Evolutionary conservation across 2,113 vertebrate species (phyloP).

Genomic region (Suricata suricatta): DNA sequence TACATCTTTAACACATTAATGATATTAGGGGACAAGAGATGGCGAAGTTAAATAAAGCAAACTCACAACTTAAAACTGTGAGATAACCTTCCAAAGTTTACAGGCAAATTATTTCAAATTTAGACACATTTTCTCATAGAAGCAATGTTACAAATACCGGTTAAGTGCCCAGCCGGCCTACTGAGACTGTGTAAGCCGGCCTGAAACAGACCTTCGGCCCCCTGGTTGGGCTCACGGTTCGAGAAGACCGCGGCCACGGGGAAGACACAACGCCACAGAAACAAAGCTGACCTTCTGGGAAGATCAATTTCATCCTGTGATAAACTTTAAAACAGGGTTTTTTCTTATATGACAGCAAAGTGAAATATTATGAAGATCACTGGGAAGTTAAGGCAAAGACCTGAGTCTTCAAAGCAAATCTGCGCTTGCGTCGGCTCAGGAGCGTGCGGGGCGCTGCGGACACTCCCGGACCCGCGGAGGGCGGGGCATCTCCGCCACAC

Average conservation of each 20-base stretch:
- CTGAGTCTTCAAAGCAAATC: background rate
- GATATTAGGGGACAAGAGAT: background rate
- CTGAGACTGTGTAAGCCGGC: background rate
- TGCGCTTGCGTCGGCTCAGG: background rate
- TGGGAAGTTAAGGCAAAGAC: background rate
- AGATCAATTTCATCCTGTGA: background rate
- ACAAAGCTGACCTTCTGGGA: background rate
- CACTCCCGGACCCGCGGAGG: background rate
- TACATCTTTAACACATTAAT: background rate
- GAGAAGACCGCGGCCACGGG: too few species aligned
- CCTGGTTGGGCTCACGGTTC: background rate
- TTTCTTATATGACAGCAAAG: background rate
- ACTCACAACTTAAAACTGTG: background rate
- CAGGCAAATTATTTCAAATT: background rate
- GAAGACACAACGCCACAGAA: background rate
- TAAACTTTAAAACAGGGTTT: background rate
- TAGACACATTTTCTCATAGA: background rate
- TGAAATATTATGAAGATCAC: background rate
- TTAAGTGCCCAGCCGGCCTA: background rate
- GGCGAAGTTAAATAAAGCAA: constrained; percentile 7
- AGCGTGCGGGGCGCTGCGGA: background rate
- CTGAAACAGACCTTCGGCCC: background rate
- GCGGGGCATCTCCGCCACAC: background rate
- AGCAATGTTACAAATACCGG: background rate
- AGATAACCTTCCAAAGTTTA: background rate